Evolutionary conservation across 1,140 invertebrate species (phyloP), one percentile per base, ranked within the genome.

Genomic region (Drosophila nigrodunni): DNA sequence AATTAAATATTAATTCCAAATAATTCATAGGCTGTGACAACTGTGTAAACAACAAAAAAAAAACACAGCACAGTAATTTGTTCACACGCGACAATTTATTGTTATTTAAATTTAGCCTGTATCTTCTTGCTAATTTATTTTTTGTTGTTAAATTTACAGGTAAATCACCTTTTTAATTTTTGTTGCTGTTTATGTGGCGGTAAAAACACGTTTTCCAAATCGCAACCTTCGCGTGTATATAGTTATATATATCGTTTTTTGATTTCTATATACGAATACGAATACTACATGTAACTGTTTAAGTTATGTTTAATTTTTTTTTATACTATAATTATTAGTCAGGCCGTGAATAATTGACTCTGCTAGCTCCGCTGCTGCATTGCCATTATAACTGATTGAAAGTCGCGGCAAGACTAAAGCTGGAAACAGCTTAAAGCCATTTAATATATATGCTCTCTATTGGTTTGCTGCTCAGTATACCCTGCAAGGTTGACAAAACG

Each of bases 191-290:
- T 78, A 55, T 57, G n/a, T 66, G 68, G 34, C 21, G 37, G 34
- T 21, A 78, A 86, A 78, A 86, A 87, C 82, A 50, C 50, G 75
- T 78, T 79, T 77, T 54, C 41, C 78, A 61, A 47, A 50, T 49
- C 60, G 57, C 43, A 82, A 55, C 74, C 73, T 77, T 80, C 43
- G 10, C 67, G 8, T 41, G 15, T 41, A 15, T 55, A n/a, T 46
- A 21, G 18, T 21, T 21, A 21, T 21, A 21, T 13, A 21, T 18
- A 49, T 64, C 5, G 30, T 3, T 55, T 13, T 30, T 10, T 30
- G 60, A 62, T 59, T 68, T 77, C 44, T 61, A 68, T 52, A 52
- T 52, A 68, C 9, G 21, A 21, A 11, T 62, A 59, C 39, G 18
- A 21, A 21, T 21, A 18, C 15, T 43, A 43, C n/a, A 43, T 35